These are phyloP conservation scores for Palythoa grandis DNA, from an alignment of 92 coral and sea anemone genomes.

Conservation along the genomic window DNA sequence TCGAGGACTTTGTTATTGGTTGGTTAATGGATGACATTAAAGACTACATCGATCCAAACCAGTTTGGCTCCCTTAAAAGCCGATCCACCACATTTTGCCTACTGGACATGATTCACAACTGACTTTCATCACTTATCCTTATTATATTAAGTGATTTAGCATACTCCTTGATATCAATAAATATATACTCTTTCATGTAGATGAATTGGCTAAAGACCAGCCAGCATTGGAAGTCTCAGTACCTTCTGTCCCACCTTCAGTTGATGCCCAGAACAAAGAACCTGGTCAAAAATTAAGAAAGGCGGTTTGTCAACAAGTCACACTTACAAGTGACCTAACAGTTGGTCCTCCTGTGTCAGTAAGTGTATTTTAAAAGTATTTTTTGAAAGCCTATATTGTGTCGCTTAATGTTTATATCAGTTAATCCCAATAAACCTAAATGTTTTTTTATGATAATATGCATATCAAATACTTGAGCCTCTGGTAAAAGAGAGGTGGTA, in stretches of 20 bases:
- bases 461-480: neutral
- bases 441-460: neutral
- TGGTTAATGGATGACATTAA: no score
- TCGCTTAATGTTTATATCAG: conserved; percentile 18
- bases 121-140: no score
- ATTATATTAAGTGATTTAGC: conserved; percentile 26
- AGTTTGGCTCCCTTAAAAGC: no score
- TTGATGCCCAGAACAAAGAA: conserved; percentile 7
- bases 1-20: no score
- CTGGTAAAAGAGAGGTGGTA: conserved; percentile 3
- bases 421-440: neutral
- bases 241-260: conserved; percentile 18
- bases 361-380: conserved; percentile 28
- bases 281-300: conserved; percentile 31
- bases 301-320: conserved; percentile 35
- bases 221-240: conserved; percentile 20
- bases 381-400: conserved; percentile 23
- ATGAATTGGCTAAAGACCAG: conserved; percentile 23
- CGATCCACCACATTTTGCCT: no score
- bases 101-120: no score
- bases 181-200: conserved; percentile 4
- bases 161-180: conserved; percentile 31
- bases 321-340: conserved; percentile 42
- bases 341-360: conserved; percentile 49
- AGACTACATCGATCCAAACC: no score